Evolutionary conservation across 2,888 invertebrate species (phyloP), one percentile per base, ranked within the genome.

Genomic region (Hirudinaria manillensis): DNA sequence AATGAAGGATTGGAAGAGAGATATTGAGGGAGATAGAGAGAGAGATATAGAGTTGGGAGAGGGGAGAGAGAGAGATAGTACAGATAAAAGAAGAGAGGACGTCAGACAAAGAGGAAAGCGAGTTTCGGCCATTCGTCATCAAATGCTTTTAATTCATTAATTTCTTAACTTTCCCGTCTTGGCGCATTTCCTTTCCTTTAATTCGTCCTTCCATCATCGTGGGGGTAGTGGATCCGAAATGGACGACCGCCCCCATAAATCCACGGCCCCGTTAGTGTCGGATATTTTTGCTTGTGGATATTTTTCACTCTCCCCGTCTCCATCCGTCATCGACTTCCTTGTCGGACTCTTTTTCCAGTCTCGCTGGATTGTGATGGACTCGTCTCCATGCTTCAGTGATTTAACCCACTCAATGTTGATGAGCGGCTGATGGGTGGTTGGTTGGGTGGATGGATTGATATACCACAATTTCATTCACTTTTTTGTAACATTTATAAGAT

Each of bases 81-180:
- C 13, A 16, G 45, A 45, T 45, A 16, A 45, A 45, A 45, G 16
- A 16, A 45, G 45, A 45, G 45, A 61, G 2, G 61, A 61, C n/a
- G 61, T 61, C 61, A 45, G 45, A 45, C 13, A 45, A 7, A 45
- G 45, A 45, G 45, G 45, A 45, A 16, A 16, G 13, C 16, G 45
- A 45, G 45, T 45, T 16, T 10, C 61, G 10, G 29, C 29, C 61
- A 61, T 27, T 61, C 61, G 29, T 61, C 29, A 29, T 24, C 24
- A 6, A n/a, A 61, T 29, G 61, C 61, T 61, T 61, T 61, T 61
- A 61, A 61, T 61, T 29, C 61, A 61, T 61, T 61, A 61, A 61
- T 61, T 61, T 61, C 61, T 61, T 61, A 61, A 61, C 61, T 61
- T 61, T n/a, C 29, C 24, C 19, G 61, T 29, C 61, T 61, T 29